Conservation (phyloP, 2,797 vertebrate genomes). For the Liasis olivaceus region DNA sequence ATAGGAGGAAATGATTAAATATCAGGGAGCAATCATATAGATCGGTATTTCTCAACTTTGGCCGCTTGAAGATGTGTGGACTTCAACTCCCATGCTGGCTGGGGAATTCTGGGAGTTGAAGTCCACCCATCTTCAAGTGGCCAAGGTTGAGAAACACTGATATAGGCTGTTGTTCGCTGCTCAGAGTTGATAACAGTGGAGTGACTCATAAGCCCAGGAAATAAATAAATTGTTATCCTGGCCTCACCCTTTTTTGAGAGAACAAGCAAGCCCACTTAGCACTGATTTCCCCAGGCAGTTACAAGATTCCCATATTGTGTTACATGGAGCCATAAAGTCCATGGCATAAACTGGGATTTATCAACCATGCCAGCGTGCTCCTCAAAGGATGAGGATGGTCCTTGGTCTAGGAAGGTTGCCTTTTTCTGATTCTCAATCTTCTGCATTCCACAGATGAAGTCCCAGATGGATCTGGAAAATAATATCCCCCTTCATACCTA, state of each 20-base stretch:
- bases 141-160: background rate
- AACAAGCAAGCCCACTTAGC: background rate
- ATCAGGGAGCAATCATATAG: background rate
- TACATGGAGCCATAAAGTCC: background rate
- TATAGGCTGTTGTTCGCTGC: background rate
- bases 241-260: background rate
- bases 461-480: background rate
- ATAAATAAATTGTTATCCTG: background rate
- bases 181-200: background rate
- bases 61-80: too few species aligned
- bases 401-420: background rate
- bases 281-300: background rate
- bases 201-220: background rate
- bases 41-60: background rate
- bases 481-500: constrained; percentile 69
- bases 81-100: too few species aligned
- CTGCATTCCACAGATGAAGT: background rate
- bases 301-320: background rate
- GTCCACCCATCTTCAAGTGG: too few species aligned
- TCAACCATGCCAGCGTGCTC: background rate
- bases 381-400: background rate
- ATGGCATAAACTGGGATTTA: background rate
- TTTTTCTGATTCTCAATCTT: background rate
- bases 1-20: background rate
- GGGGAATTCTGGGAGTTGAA: too few species aligned